Evolutionary conservation across 2,113 vertebrate genomes (phyloP), one percentile per base, ranked within the genome.

Genomic region (Xiphophorus couchianus): DNA sequence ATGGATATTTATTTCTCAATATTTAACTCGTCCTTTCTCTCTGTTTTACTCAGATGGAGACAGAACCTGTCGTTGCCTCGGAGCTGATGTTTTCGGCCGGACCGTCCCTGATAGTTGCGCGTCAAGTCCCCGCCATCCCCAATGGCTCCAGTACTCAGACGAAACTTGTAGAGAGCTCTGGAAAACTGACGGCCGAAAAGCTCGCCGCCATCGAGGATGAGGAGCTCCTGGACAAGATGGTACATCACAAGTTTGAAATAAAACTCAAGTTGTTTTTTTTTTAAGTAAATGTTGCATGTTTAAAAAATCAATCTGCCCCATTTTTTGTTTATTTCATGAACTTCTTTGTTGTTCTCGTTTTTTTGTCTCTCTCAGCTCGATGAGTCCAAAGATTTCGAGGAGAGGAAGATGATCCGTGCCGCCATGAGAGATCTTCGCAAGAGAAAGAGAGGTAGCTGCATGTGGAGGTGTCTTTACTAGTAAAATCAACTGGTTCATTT

Each of bases 341-440:
- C 69, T 78, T 70, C 74, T 79, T 83, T 10, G 1, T 74, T 62
- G 65, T 29, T 79, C 3, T 42, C 67, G 71, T 35, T n/a, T 67
- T n/a, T 44, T 64, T 89, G 31, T 25, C 10, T 69, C 82, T 72
- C 78, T 69, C 94, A 99, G 98, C 93, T 99, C 65, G 97, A 99
- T 85, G 95, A 76, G 63, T 95, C 96, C 0, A 96, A 95, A 3
- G 96, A 98, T 90, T 99, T 97, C 78, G 97, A 98, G 83, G 96
- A 99, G 84, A 94, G 98, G 68, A 96, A 95, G 78, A 86, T 98
- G 91, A 99, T 99, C 85, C 95, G 97, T 67, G 95, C 96, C 0
- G 96, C 97, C 22, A 96, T 99, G 92, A 96, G 97, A 39, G 97
- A 99, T 69, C 95, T 99, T 69, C 95, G 97, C 64, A 98, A 99